phyloP scores from a whole-genome alignment of 2,888 invertebrate genomes.

The Cryptus viduatorius region DNA sequence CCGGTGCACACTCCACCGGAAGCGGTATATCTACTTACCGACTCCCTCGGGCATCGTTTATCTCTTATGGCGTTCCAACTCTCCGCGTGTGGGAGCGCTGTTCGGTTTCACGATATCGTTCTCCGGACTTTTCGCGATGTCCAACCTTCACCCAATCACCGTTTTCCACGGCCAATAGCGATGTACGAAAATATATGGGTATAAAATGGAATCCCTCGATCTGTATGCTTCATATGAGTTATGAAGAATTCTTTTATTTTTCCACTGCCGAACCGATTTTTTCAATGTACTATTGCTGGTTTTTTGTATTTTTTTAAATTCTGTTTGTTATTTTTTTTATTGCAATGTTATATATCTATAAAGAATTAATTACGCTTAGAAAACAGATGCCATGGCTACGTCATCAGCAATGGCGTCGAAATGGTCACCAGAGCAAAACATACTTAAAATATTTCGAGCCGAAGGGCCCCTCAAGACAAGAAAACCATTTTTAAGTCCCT shows the following conservation, averaged over 20 bases:
- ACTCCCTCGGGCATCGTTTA: slow-evolving; percentile 64
- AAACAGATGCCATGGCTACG: too few relatives aligned
- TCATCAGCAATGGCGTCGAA: too few relatives aligned
- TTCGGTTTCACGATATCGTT: slow-evolving; percentile 22
- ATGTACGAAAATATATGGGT: background rate
- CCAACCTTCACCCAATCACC: slow-evolving; percentile 25
- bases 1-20: slow-evolving; percentile 56
- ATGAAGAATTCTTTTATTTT: background rate
- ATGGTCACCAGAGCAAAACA: too few relatives aligned
- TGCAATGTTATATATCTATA: too few relatives aligned
- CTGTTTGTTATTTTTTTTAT: background rate
- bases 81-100: background rate
- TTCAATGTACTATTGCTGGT: background rate
- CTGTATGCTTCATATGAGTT: background rate
- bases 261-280: background rate
- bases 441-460: too few relatives aligned
- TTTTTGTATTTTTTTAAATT: background rate
- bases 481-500: too few relatives aligned
- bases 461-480: too few relatives aligned
- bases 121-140: slow-evolving; percentile 30
- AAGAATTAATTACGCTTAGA: too few relatives aligned
- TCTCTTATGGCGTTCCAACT: slow-evolving; percentile 59
- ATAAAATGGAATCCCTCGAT: slow-evolving; percentile 5
- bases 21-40: slow-evolving; percentile 69
- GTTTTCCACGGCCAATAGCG: slow-evolving; percentile 9